Conservation (phyloP, 2,797 vertebrate species). For the Ptychobarbus kaznakovi region DNA sequence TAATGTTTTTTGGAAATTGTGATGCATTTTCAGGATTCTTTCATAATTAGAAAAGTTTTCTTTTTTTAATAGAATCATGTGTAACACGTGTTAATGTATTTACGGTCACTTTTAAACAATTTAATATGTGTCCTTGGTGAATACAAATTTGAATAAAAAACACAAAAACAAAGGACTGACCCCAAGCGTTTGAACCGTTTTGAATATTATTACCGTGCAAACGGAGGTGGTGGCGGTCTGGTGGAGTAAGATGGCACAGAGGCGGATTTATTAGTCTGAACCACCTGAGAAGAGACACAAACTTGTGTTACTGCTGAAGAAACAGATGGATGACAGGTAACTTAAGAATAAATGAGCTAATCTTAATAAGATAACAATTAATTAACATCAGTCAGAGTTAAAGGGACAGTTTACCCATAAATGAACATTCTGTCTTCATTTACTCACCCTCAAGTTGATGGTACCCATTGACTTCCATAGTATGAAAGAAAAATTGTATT, state of each 20-base stretch:
- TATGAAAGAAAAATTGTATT: background rate
- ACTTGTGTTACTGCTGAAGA: background rate
- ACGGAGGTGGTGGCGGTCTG: conserved; percentile 73
- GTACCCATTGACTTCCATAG: background rate
- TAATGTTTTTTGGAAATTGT: background rate
- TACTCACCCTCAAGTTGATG: background rate
- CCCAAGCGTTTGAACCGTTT: background rate
- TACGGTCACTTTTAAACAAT: background rate
- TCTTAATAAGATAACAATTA: background rate
- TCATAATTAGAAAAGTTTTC: background rate
- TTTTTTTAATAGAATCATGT: background rate
- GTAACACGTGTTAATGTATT: background rate
- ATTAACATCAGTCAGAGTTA: background rate
- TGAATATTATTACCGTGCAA: conserved; percentile 61
- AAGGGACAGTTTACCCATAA: background rate
- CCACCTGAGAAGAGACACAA: conserved; percentile 66
- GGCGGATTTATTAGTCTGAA: conserved; percentile 68
- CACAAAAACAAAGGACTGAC: background rate
- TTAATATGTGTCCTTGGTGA: background rate
- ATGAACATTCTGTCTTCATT: background rate
- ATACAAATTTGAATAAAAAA: background rate
- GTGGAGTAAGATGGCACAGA: conserved; percentile 58
- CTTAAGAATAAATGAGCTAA: background rate
- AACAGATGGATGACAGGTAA: background rate
- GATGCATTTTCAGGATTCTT: background rate